Conservation (phyloP, 2,888 invertebrate genomes). For the Eurytoma adleriae region DNA sequence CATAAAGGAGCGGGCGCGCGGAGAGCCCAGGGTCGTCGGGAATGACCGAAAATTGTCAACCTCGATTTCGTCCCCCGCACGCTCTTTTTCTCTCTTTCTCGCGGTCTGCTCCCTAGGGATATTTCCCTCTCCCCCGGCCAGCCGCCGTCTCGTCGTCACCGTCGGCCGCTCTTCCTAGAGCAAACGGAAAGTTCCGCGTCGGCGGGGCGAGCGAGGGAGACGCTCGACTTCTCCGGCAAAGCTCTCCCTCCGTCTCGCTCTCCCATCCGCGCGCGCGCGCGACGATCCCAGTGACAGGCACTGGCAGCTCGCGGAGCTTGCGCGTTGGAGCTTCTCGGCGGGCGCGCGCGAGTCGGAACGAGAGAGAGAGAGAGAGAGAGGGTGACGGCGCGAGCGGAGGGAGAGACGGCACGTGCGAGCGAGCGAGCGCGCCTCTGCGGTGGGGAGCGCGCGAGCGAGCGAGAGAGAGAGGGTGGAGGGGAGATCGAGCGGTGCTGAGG, state of each 20-base stretch:
- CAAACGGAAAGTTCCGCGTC: constrained; percentile 40
- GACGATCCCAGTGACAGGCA: constrained; percentile 32
- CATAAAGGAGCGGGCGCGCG: too few species aligned
- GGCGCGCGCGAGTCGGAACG: constrained; percentile 28
- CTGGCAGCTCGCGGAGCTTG: constrained; percentile 5
- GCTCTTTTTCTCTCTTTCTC: background rate
- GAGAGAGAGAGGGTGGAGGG: constrained; percentile 76
- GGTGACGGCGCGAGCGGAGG: constrained; percentile 12
- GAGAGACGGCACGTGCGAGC: constrained; percentile 11
- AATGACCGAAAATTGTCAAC: constrained; percentile 18
- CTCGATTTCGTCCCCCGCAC: constrained; percentile 4
- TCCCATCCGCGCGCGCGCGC: constrained; percentile 18
- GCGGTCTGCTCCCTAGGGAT: background rate
- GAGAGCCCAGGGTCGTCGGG: too few species aligned
- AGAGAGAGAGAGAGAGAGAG: constrained; percentile 32
- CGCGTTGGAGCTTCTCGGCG: constrained; percentile 66
- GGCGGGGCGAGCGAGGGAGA: constrained; percentile 5
- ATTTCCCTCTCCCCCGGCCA: background rate
- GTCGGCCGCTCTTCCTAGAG: constrained; percentile 25
- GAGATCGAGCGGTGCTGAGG: constrained; percentile 28
- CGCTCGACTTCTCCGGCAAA: background rate
- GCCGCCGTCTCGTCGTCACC: background rate
- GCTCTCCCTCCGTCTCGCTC: constrained; percentile 6
- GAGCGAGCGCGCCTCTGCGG: constrained; percentile 43
- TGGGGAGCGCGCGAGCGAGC: constrained; percentile 37